Conservation (phyloP, 1,140 invertebrate genomes). For the Helicoverpa zea region DNA sequence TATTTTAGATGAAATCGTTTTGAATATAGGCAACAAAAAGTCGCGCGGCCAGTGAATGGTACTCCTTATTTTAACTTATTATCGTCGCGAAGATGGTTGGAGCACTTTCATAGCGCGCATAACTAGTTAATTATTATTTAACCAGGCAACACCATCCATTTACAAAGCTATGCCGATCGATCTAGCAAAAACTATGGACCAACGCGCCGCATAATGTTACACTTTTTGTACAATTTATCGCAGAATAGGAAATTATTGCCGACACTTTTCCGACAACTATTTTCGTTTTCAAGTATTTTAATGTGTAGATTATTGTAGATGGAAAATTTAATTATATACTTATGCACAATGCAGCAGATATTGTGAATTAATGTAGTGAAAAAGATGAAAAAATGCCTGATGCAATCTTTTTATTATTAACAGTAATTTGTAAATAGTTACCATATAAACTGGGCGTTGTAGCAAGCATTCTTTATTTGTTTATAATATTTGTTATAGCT, state of each 20-base stretch:
- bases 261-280: constrained; percentile 6
- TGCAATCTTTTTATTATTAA: too few relatives aligned
- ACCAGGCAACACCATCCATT: not conserved
- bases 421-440: too few relatives aligned
- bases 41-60: not conserved
- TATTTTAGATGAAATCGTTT: not conserved
- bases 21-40: not conserved
- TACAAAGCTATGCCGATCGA: constrained; percentile 2
- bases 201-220: not conserved
- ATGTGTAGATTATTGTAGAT: not conserved
- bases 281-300: not conserved
- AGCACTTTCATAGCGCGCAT: constrained; percentile 32
- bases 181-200: constrained; percentile 5
- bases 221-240: not conserved
- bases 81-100: constrained; percentile 11
- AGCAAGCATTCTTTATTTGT: too few relatives aligned
- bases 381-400: not conserved
- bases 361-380: not conserved
- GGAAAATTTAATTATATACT: not conserved
- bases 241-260: constrained; percentile 2
- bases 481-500: too few relatives aligned
- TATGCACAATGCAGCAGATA: not conserved
- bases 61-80: not conserved
- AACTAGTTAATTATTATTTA: constrained; percentile 25
- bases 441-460: too few relatives aligned